phyloP scores from a whole-genome alignment of 1,140 invertebrate species.

The Drosophila chauvacae region DNA sequence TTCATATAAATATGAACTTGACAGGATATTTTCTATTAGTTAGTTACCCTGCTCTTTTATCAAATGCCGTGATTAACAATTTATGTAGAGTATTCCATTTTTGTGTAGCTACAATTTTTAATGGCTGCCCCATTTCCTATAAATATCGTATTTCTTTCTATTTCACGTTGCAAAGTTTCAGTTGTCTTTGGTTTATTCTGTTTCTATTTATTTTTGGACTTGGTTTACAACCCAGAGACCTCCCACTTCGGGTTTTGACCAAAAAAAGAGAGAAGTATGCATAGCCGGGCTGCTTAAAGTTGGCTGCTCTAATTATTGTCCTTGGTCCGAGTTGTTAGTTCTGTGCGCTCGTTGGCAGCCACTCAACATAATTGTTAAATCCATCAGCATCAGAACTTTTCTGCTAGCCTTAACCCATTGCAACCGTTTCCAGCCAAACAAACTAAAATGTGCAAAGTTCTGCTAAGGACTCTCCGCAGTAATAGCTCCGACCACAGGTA shows the following conservation, averaged over 20 bases:
- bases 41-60: no score
- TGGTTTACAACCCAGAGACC: background rate
- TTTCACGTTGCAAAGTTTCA: background rate
- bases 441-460: conserved; percentile 51
- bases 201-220: background rate
- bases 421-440: conserved; percentile 12
- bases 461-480: conserved; percentile 41
- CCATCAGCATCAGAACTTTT: conserved; percentile 51
- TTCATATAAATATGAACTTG: background rate
- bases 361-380: conserved; percentile 54
- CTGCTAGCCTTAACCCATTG: conserved; percentile 18
- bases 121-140: background rate
- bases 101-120: background rate
- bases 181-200: no score
- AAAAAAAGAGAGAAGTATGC: background rate
- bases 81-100: background rate
- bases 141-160: background rate
- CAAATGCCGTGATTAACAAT: background rate
- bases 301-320: conserved; percentile 33
- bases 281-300: conserved; percentile 5
- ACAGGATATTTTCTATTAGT: background rate
- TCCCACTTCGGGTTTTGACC: background rate
- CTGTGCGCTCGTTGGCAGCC: conserved; percentile 34
- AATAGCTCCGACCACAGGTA: conserved; percentile 54
- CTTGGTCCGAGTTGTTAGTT: conserved; percentile 22